Percentiles rank a stretch among this genome's conserved stretches.
Evolutionary conservation across 2,113 vertebrate species (phyloP).

Genomic region (Montifringilla adamsi): DNA sequence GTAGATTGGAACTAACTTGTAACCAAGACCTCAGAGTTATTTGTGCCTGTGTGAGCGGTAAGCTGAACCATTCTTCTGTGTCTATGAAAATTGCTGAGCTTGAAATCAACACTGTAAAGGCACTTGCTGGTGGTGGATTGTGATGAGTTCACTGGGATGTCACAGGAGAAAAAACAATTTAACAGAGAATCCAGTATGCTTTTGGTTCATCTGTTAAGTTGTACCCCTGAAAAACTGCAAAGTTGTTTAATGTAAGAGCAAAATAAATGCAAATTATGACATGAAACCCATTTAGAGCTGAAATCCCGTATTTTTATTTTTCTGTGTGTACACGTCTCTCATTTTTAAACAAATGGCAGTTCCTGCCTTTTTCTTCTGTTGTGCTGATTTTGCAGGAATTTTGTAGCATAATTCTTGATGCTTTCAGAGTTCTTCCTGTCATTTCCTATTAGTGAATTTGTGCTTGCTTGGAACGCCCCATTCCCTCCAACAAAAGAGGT

Average conservation of each 20-base stretch:
- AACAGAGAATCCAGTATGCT: background rate
- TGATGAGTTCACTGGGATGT: background rate
- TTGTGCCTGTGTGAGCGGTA: slow-evolving; percentile 49
- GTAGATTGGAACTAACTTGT: slow-evolving; percentile 58
- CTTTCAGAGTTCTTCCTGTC: background rate
- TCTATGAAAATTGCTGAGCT: slow-evolving; percentile 23
- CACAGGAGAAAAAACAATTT: background rate
- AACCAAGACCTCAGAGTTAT: slow-evolving; percentile 62
- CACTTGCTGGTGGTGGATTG: background rate
- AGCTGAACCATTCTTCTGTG: slow-evolving; percentile 32
- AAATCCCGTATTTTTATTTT: background rate
- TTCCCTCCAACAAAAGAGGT: background rate
- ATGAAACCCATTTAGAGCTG: background rate
- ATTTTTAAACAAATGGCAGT: background rate
- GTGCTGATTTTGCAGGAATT: slow-evolving; percentile 13
- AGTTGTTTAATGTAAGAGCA: background rate
- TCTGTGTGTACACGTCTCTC: background rate
- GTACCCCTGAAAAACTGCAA: background rate
- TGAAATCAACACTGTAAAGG: background rate
- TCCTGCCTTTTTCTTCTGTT: background rate
- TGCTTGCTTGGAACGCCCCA: background rate
- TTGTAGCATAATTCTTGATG: background rate
- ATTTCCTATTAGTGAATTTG: background rate
- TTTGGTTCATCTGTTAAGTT: background rate
- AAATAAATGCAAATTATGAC: background rate